Conservation (phyloP, 2,888 invertebrate genomes). For the Dorcus hopei region DNA sequence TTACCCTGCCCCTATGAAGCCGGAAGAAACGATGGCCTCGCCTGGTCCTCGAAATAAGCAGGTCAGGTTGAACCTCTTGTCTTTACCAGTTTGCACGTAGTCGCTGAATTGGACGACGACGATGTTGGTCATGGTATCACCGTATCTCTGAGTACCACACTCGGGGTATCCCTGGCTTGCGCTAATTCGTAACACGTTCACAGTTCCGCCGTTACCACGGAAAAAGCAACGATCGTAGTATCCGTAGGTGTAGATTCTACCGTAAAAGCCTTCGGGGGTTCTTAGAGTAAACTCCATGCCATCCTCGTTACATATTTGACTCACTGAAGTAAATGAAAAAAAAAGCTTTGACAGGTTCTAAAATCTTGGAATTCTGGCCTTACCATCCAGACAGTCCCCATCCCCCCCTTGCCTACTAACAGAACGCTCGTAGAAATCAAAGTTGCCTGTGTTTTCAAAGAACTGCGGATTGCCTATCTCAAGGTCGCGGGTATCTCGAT, state of each 20-base stretch:
- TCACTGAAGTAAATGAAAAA: slow-evolving; percentile 55
- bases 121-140: slow-evolving; percentile 91
- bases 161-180: slow-evolving; percentile 92
- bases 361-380: slow-evolving; percentile 23
- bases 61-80: slow-evolving; percentile 90
- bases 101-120: slow-evolving; percentile 93
- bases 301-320: slow-evolving; percentile 88
- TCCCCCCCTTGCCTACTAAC: slow-evolving; percentile 67
- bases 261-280: slow-evolving; percentile 85
- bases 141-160: slow-evolving; percentile 83
- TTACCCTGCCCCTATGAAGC: slow-evolving; percentile 84
- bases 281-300: slow-evolving; percentile 91
- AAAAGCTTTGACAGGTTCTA: background rate
- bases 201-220: slow-evolving; percentile 83
- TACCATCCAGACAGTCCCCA: slow-evolving; percentile 83
- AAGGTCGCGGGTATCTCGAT: slow-evolving; percentile 78
- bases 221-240: slow-evolving; percentile 90
- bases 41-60: slow-evolving; percentile 89
- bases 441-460: slow-evolving; percentile 78
- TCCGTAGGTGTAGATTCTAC: slow-evolving; percentile 87
- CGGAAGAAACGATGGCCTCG: slow-evolving; percentile 89
- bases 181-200: slow-evolving; percentile 79
- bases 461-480: slow-evolving; percentile 81
- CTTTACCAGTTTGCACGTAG: slow-evolving; percentile 85
- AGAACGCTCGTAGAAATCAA: slow-evolving; percentile 81